phyloP scores from a whole-genome alignment of 2,113 vertebrate species.

The Rhinogobius similis region DNA sequence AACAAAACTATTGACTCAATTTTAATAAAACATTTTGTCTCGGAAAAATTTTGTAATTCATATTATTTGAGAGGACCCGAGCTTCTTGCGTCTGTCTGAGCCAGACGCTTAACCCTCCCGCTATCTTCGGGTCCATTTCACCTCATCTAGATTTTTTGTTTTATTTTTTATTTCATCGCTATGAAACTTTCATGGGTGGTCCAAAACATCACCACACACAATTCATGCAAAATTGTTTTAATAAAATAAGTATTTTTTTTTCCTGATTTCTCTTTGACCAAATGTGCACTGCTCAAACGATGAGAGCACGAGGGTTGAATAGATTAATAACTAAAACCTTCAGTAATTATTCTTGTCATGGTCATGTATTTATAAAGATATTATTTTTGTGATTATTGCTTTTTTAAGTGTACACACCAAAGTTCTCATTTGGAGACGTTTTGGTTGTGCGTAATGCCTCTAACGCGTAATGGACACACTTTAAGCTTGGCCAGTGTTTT shows the following conservation, averaged over 20 bases:
- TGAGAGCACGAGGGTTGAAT: too few species aligned
- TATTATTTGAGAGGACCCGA: neutral
- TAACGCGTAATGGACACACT: neutral
- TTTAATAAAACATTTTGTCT: neutral
- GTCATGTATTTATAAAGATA: conserved; percentile 35
- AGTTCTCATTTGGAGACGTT: neutral
- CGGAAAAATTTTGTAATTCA: neutral
- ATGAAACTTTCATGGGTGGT: too few species aligned
- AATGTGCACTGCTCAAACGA: too few species aligned
- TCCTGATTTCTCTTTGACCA: too few species aligned
- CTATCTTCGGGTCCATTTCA: too few species aligned
- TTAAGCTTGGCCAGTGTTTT: neutral
- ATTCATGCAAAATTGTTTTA: too few species aligned
- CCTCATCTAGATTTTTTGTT: too few species aligned
- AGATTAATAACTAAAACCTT: conserved; percentile 4
- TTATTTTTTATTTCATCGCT: too few species aligned
- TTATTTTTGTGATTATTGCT: neutral
- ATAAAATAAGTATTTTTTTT: too few species aligned
- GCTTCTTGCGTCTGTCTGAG: neutral
- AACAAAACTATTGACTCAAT: neutral
- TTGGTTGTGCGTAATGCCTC: neutral
- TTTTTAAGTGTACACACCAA: neutral
- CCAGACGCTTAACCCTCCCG: neutral
- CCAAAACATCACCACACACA: too few species aligned
- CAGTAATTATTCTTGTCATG: conserved; percentile 23